Conservation (phyloP, 1,140 invertebrate species). For the Drosophila malerkotliana region DNA sequence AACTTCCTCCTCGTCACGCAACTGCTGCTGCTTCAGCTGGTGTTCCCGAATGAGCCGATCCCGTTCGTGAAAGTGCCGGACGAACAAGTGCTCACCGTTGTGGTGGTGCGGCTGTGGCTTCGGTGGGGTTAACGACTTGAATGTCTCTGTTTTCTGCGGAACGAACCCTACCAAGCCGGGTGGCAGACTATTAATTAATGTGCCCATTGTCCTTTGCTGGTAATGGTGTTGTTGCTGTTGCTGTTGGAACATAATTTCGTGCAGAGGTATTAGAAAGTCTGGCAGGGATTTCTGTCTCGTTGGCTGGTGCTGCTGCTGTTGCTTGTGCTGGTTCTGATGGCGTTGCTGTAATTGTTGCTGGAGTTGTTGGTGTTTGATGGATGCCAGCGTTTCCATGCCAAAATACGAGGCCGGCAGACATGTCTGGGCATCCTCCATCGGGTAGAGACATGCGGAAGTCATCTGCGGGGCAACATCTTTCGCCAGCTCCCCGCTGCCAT, state of each 20-base stretch:
- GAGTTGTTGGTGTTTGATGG: constrained; percentile 47
- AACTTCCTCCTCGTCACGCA: constrained; percentile 62
- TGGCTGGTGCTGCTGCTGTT: constrained; percentile 13
- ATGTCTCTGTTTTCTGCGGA: constrained; percentile 58
- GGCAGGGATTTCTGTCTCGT: constrained; percentile 72
- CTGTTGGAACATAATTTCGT: constrained; percentile 74
- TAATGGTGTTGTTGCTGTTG: constrained; percentile 54
- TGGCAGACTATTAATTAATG: constrained; percentile 78
- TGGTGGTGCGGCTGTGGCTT: constrained; percentile 44
- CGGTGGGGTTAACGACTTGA: constrained; percentile 72
- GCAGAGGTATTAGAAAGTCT: constrained; percentile 74
- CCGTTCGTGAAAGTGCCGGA: constrained; percentile 80
- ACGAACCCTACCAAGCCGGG: constrained; percentile 36
- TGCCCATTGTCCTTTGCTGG: constrained; percentile 62
- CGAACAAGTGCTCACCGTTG: constrained; percentile 75
- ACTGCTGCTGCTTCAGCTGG: constrained; percentile 76
- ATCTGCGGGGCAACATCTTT: constrained; percentile 45
- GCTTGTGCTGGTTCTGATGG: constrained; percentile 20
- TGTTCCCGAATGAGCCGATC: constrained; percentile 83
- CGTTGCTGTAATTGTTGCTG: constrained; percentile 13
- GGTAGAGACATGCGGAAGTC: constrained; percentile 35
- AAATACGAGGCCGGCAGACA: constrained; percentile 70
- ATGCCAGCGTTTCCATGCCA: constrained; percentile 60
- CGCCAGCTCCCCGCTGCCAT: constrained; percentile 15
- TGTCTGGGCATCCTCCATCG: constrained; percentile 40